Conservation (phyloP, 2,113 vertebrate species). For the Mixornis gularis region DNA sequence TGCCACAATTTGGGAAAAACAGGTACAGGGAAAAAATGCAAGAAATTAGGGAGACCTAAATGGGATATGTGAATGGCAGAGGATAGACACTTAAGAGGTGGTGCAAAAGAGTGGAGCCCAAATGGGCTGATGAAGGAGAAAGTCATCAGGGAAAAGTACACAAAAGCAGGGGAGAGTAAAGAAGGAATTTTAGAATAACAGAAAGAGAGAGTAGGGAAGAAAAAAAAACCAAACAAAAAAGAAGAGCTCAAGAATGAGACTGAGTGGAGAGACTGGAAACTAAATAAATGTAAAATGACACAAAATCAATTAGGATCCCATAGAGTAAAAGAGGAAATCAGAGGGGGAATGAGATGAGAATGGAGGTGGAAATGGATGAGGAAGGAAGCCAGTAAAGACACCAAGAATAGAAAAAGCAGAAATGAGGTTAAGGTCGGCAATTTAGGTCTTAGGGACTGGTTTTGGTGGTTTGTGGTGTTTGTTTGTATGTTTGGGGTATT, state of each 20-base stretch:
- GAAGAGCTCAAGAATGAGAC: not conserved
- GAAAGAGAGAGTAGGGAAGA: not conserved
- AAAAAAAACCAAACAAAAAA: not conserved
- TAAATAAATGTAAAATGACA: not conserved
- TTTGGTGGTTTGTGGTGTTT: not conserved
- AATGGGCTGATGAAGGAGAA: not conserved
- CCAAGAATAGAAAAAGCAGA: not conserved
- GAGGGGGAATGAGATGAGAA: not conserved
- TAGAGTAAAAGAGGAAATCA: not conserved
- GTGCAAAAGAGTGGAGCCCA: not conserved
- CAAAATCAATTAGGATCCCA: not conserved
- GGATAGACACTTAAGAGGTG: not conserved
- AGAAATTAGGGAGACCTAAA: not conserved
- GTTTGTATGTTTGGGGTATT: not conserved
- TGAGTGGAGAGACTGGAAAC: not conserved
- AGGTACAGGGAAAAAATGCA: not conserved
- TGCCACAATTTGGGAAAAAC: not conserved
- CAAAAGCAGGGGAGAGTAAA: rapidly evolving
- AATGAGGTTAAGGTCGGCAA: not conserved
- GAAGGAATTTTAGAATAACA: not conserved
- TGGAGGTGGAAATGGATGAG: not conserved
- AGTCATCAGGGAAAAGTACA: not conserved
- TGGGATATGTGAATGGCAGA: not conserved
- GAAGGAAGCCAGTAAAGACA: not conserved
- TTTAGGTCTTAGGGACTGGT: not conserved